Base-by-base conservation (phyloP, 2,888 invertebrate genomes). In the Morpho helenor region DNA sequence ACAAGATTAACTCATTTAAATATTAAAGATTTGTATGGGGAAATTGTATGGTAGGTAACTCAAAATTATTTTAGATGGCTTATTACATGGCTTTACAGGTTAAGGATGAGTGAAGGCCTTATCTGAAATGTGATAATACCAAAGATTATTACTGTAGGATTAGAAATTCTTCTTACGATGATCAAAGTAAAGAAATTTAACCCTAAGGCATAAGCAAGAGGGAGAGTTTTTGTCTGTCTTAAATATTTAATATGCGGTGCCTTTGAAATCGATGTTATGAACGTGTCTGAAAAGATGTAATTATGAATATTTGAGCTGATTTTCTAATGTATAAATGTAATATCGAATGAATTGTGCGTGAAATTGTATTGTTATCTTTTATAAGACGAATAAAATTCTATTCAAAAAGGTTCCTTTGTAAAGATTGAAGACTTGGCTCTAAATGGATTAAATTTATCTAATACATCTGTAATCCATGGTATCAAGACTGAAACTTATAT, bases 51-150 rank as follows among this genome's bases (percentile, higher is more conserved):
- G n/a, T n/a, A n/a, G n/a, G n/a, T 5, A 8, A 9, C 42, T 9
- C 8, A 31, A 52, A n/a, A 10, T 10, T n/a, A 44, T 42, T 41
- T 52, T 52, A 42, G n/a, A 52, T 7, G 51, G 31, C 8, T 23
- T 52, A 52, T 43, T 44, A 31, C 51, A 46, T 46, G 46, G 45
- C 45, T 45, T 52, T 46, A 16, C 23, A 6, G 3, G 40, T 23
- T 41, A 54, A 42, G 23, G 45, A 58, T 47, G 41, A 60, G 40
- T 52, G 51, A 62, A 45, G 41, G 50, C 31, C 50, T 48, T 59
- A 59, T 53, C 22, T 47, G 40, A 44, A 54, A 62, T 49, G 10
- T 56, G 56, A 56, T 59, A 61, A 58, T 58, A 52, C 57, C 41
- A 48, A 57, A 55, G 49, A 57, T 55, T 56, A 60, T 51, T 44